phyloP scores from a whole-genome alignment of 2,888 invertebrate species.

The Trissonchulus latispiculum region DNA sequence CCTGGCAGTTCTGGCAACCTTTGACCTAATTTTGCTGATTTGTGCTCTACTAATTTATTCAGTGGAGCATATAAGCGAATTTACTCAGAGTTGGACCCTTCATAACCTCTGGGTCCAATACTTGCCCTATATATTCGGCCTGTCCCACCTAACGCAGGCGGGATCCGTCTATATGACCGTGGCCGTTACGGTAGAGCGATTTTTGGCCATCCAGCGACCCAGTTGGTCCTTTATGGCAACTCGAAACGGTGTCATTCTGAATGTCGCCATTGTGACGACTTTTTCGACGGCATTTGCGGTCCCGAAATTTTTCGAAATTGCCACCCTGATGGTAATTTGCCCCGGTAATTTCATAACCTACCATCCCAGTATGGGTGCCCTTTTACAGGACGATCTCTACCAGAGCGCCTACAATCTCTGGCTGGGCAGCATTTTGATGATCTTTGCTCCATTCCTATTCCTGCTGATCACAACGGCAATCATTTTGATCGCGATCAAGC shows the following conservation, averaged over 20 bases:
- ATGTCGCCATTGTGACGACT: background rate
- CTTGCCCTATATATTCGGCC: conserved; percentile 30
- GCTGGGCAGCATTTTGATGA: conserved; percentile 86
- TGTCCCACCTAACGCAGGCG: conserved; percentile 38
- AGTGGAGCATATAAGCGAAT: background rate
- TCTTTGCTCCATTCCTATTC: conserved; percentile 77
- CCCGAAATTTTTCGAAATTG: background rate
- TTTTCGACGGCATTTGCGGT: background rate
- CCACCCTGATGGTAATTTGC: background rate
- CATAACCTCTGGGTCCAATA: background rate
- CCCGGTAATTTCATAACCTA: background rate
- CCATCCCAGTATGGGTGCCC: background rate
- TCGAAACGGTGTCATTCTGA: background rate
- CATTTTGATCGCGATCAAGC: background rate
- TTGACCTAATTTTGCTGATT: conserved; percentile 74
- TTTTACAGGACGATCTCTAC: conserved; percentile 45
- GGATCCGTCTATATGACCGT: conserved; percentile 27
- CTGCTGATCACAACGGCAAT: conserved; percentile 55
- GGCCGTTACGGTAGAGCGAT: conserved; percentile 38
- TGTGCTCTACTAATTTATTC: conserved; percentile 76
- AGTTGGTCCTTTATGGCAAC: background rate
- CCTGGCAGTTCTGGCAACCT: conserved; percentile 79
- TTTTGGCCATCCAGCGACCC: conserved; percentile 36
- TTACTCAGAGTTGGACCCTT: background rate
- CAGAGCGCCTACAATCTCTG: conserved; percentile 75